Base-by-base conservation (phyloP, 2,797 vertebrate species). In the Schizopygopsis pylzovi region DNA sequence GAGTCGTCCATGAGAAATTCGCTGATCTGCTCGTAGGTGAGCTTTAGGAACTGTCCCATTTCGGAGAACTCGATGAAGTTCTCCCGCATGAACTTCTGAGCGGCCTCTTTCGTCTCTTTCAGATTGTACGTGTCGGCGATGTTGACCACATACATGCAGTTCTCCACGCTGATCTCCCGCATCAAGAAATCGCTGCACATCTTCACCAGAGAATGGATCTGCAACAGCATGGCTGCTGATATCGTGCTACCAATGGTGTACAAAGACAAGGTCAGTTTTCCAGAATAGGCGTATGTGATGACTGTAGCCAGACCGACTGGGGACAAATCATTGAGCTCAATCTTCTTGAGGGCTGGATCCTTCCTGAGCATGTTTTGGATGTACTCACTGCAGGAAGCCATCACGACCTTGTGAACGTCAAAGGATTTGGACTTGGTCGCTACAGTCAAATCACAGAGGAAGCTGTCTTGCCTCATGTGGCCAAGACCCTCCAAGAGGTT, bases 1-100 rank as follows among this genome's bases (percentile, higher is more conserved):
- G 98, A 97, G 47, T 99, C 98, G 68, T 99, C 98, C 56, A 96
- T 94, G 84, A 99, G 96, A 89, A 99, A 97, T 92, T 99, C 98
- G n/a, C 96, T 97, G 84, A 99, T 99, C 93, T 99, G 98, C 93
- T 99, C 98, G 86, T 97, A 99, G 18, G 97, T 99, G 85, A 99
- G 97, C 94, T 99, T 99, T 92, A 99, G 93, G 93, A 99, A 99
- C 91, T 99, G 98, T 89, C 99, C 98, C 39, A 98, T 99, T 93
- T 99, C 98, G 22, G 98, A 97, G 93, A 99, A 99, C 92, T 99
- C 98, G 0, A 99, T 98, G 92, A 99, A 99, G 93, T 99, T 99
- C 91, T 98, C 98, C 86, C 96, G 94, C 94, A 99, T 99, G 90
- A 98, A 99, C 93, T 97, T 99, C 91, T 99, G 98, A 0, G 97